Base-by-base conservation (phyloP, 2,113 vertebrate species). In the Pantherophis guttatus region DNA sequence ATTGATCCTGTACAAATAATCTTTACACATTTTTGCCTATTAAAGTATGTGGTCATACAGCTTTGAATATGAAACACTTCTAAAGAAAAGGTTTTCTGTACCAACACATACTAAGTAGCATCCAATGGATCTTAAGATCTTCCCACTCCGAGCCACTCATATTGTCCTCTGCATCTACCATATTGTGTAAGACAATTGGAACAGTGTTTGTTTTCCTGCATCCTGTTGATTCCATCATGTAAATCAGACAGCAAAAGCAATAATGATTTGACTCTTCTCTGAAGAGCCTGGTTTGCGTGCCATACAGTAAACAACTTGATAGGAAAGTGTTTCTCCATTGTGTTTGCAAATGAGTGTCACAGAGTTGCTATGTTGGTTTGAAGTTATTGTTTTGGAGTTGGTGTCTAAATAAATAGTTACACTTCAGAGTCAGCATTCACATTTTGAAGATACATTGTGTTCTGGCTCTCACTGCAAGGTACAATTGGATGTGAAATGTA, bases 291-390 rank as follows among this genome's bases (percentile, higher is more conserved):
- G 93, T 55, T 89, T 75, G 85, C 90, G 33, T 93, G 97, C 90
- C 88, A 95, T 59, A 59, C 23, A 24, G 58, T 96, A 95, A 96
- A 91, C 93, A 89, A 95, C 96, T 97, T 95, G 94, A 93, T 94
- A 91, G 93, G 94, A 96, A 96, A 96, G 91, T 91, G 54, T 93
- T 96, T 87, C 87, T 0, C 8, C 94, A 59, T 75, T 93, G 93
- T 95, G 93, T 94, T 95, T 95, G 95, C 93, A 97, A 95, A 94
- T 94, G 85, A 93, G 93, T 4, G 4, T 93, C 94, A 93, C 94
- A 94, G 94, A 93, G 86, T 94, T 95, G 95, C 91, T 96, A 81
- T 19, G 15, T 81, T 81, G 33, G n/a, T 33, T 33, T 81, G 70
- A 81, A 17, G 33, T 33, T 39, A 95, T 58, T 94, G 92, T 97